Base-by-base conservation (phyloP, 2,888 invertebrate genomes). In the Geotrupes spiniger region DNA sequence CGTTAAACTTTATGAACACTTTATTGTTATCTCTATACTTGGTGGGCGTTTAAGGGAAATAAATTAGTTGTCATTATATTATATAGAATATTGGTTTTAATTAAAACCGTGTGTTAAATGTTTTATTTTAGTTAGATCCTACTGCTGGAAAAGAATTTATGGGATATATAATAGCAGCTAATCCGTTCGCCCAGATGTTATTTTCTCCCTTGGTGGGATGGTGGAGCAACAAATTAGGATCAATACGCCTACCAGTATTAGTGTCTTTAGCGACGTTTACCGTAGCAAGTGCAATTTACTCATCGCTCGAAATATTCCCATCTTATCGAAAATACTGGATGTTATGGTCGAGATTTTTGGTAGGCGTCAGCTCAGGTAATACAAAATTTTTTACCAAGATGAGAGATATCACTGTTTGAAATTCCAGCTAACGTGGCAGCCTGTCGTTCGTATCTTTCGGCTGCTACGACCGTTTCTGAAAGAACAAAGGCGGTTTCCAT, bases 151-250 rank as follows among this genome's bases (percentile, higher is more conserved):
- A 91, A 70, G 89, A 87, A 73, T 85, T 87, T 64, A 83, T 91
- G 80, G 91, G 92, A 4, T 79, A 85, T 60, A 83, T 90, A 40
- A 89, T 92, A 41, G 92, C 89, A 26, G 89, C 90, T 16, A 90
- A 91, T 76, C 92, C 92, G 9, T 77, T 92, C 51, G 92, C 87
- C 1, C 92, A 92, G 78, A 85, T 92, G 82, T 66, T 91, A 49
- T 89, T 89, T 69, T 91, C 91, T 12, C 92, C 92, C 2, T 70
- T 91, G 55, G 79, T 90, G 56, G 92, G 92, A 31, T 84, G 85
- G 82, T 90, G 91, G 89, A 85, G 87, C 41, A 91, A 91, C 71
- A 83, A 80, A 65, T 73, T 84, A 16, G 83, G 84, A 41, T 79
- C 83, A 1, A 84, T 87, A 57, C 80, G 90, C 48, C 66, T 84